Evolutionary conservation across 2,888 invertebrate species (phyloP).

Genomic region (Mesopsocus fuscifrons): DNA sequence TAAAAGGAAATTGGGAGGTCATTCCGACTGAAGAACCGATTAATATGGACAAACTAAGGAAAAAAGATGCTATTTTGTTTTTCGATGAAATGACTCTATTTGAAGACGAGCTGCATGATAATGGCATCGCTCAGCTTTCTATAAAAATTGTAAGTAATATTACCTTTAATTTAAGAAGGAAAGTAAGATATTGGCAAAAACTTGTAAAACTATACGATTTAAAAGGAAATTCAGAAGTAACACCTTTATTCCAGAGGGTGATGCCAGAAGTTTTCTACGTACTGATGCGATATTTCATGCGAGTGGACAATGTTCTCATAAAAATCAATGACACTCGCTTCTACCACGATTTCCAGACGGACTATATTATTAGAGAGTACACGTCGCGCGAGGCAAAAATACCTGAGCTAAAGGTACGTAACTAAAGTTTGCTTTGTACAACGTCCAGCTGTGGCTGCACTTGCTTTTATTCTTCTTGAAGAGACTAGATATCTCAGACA

Average conservation of each 20-base stretch:
- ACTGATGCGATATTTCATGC: slow-evolving; percentile 72
- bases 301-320: slow-evolving; percentile 85
- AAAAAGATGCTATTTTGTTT: slow-evolving; percentile 79
- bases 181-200: too few relatives aligned
- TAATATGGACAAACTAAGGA: slow-evolving; percentile 71
- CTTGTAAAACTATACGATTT: too few relatives aligned
- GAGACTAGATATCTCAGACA: too few relatives aligned
- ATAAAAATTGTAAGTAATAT: slow-evolving; percentile 87
- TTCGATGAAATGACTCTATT: slow-evolving; percentile 85
- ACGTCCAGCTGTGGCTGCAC: neutral
- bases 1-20: slow-evolving; percentile 36
- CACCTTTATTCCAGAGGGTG: slow-evolving; percentile 59
- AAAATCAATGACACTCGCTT: slow-evolving; percentile 75
- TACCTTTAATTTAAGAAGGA: slow-evolving; percentile 2
- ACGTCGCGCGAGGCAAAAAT: slow-evolving; percentile 59
- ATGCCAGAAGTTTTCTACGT: slow-evolving; percentile 92
- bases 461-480: too few relatives aligned
- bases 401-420: slow-evolving; percentile 40
- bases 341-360: slow-evolving; percentile 52
- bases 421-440: neutral
- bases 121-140: slow-evolving; percentile 77
- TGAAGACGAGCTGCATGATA: slow-evolving; percentile 97
- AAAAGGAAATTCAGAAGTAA: too few relatives aligned
- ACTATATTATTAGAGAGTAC: slow-evolving; percentile 66
- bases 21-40: slow-evolving; percentile 54